Base-by-base conservation (phyloP, 2,888 invertebrate species). In the Folsomia candida region DNA sequence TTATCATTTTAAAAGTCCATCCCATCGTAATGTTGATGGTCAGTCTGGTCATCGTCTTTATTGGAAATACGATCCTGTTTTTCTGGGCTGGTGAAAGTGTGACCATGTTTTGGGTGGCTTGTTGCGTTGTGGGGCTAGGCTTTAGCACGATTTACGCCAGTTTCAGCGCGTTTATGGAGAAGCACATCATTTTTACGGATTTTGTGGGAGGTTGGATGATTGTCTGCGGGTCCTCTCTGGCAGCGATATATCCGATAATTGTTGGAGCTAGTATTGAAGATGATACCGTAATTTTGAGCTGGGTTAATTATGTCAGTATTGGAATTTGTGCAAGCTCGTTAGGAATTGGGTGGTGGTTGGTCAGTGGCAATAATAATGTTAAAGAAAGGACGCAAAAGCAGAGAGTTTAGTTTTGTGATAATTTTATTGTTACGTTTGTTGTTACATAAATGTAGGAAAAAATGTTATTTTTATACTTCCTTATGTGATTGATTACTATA, bases 151-250 rank as follows among this genome's bases (percentile, higher is more conserved):
- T 66, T 0, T 58, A 63, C 1, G 71, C 74, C 0, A 57, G 67
- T 14, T 72, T 68, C n/a, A 71, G 63, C 65, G 68, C 69, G 1
- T 76, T 69, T 58, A 73, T 76, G 28, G 73, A 74, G 27, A 60
- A 68, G 18, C 68, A 71, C 60, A 24, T 76, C 1, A 28, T 68
- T 26, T 68, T 76, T 14, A 69, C 73, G 24, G 59, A 76, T 67
- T 18, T 63, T 0, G 67, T 76, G 11, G 76, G 71, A 3, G 63
- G 70, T 4, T 54, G 66, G 25, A 66, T 69, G 68, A 66, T 72
- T 67, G 69, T 72, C 3, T 47, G 47, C 2, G 73, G 71, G 3
- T 66, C 72, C 0, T 24, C 62, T 9, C 63, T 73, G 4, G 70
- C 70, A 1, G 59, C 68, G 1, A 58, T 71, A 25, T 74, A 72